Base-by-base conservation (phyloP, 2,888 invertebrate species). In the Ptychoptera contaminata region DNA sequence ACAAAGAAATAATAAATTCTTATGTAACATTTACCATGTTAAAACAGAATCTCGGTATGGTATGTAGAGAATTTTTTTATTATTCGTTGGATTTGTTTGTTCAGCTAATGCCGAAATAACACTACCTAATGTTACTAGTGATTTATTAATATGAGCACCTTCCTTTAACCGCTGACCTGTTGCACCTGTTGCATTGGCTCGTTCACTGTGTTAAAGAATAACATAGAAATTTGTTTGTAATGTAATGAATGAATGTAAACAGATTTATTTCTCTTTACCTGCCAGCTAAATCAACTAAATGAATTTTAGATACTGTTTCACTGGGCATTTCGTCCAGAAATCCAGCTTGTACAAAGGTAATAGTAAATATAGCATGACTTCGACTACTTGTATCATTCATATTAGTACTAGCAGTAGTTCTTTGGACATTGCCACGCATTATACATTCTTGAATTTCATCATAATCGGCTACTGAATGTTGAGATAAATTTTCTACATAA, bases 331-430 rank as follows among this genome's bases (percentile, higher is more conserved):
- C 82, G 67, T 84, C 82, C 66, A 82, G 81, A 58, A 85, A 83
- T 54, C 81, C 81, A 42, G 87, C 88, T 67, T 88, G 87, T 49
- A 86, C 83, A 69, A 88, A 88, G 31, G 83, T 86, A 63, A 90
- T 82, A 42, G 88, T 88, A 65, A 90, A 88, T 59, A 90, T 88
- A 51, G 88, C 88, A 71, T 90, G 90, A 69, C 86, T 87, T 56
- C 90, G 75, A 59, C 86, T 86, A 64, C 87, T 87, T 53, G 85
- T 85, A 67, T 88, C 87, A 69, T 90, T 90, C 88, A 90, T 90
- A 62, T 86, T 85, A 46, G 90, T 90, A 55, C 85, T 79, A 38
- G 88, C 88, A 2, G 88, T 88, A 16, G 87, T 87, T 52, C 90
- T 74, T 59, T 82, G 81, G 48, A 77, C 70, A 68, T 87, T 88